Evolutionary conservation across 2,113 vertebrate genomes (phyloP).

Genomic region (Amphiprion ocellaris): DNA sequence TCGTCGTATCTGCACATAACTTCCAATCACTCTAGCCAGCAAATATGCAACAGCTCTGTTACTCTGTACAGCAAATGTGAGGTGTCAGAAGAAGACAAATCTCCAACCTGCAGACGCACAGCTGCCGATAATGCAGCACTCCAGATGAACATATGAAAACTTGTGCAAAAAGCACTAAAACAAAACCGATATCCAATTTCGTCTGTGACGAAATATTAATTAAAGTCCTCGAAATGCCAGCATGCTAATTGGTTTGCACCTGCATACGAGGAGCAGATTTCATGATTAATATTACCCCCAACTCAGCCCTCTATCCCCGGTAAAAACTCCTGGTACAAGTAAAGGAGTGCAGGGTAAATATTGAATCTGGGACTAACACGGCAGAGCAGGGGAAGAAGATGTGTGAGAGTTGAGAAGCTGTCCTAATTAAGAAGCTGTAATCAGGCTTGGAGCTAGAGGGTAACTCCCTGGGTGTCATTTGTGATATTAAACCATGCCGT

Average conservation of each 20-base stretch:
- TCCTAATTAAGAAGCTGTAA: constrained; percentile 99
- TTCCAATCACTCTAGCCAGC: background rate
- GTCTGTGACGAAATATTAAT: constrained; percentile 97
- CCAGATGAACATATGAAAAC: constrained; percentile 85
- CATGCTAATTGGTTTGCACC: constrained; percentile 98
- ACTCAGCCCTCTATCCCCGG: constrained; percentile 86
- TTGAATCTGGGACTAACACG: constrained; percentile 98
- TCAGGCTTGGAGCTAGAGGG: constrained; percentile 94
- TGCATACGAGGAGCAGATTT: constrained; percentile 91
- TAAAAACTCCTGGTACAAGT: constrained; percentile 92
- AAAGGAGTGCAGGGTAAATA: constrained; percentile 99
- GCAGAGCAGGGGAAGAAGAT: constrained; percentile 79
- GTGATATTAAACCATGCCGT: constrained; percentile 99
- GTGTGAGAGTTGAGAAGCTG: constrained; percentile 86
- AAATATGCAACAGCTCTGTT: constrained; percentile 28
- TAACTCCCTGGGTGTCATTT: constrained; percentile 98
- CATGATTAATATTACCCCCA: constrained; percentile 87
- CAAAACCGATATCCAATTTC: constrained; percentile 91
- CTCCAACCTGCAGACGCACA: constrained; percentile 38
- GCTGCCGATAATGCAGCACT: constrained; percentile 55
- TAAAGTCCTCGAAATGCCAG: constrained; percentile 98
- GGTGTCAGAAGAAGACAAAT: constrained; percentile 37
- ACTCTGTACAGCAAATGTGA: constrained; percentile 32
- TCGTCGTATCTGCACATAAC: background rate
- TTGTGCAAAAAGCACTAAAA: constrained; percentile 91